Evolutionary conservation across 2,797 vertebrate species (phyloP), one percentile per base, ranked within the genome.

Genomic region (Crocidura indochinensis): DNA sequence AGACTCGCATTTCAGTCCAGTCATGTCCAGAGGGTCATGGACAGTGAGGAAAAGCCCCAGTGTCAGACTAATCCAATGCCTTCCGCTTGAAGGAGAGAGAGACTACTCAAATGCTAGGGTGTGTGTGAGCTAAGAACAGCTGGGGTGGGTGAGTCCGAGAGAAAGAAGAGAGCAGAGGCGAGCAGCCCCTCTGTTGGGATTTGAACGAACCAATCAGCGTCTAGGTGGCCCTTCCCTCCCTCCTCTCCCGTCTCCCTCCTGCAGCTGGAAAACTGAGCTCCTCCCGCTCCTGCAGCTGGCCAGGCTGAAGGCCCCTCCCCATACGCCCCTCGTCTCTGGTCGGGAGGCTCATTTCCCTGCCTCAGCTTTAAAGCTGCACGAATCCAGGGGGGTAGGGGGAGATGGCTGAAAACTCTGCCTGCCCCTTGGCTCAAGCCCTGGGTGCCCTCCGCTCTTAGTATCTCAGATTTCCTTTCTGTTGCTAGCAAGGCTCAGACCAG

Each of bases 191-290:
- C 85, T 94, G 94, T 96, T 96, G 77, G 62, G 81, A 94, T 96
- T 96, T 95, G 93, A 96, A 96, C 75, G 75, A 85, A 78, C 96
- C 96, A 96, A 95, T 96, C 94, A 92, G 86, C 84, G 47, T 22
- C 24, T 12, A 1, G 24, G n/a, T 64, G 64, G 24, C 15, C 71
- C 11, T 38, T 47, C 14, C 65, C 38, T 29, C 24, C 49, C 22
- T 12, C 29, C 27, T 31, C 67, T 47, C 68, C 78, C 60, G 10
- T 60, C 26, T 2, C 14, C 53, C 31, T 49, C 31, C 27, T 74
- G 89, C 94, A 81, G 74, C 93, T 90, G 84, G 71, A 84, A 11
- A 2, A 1, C 69, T 94, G 91, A 96, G 90, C 94, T 95, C 93
- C 88, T 68, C 71, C 0, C 0, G 9, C 56, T 60, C 56, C 19